phyloP scores from a whole-genome alignment of 2,888 invertebrate species.

The Invenusta paracnida region DNA sequence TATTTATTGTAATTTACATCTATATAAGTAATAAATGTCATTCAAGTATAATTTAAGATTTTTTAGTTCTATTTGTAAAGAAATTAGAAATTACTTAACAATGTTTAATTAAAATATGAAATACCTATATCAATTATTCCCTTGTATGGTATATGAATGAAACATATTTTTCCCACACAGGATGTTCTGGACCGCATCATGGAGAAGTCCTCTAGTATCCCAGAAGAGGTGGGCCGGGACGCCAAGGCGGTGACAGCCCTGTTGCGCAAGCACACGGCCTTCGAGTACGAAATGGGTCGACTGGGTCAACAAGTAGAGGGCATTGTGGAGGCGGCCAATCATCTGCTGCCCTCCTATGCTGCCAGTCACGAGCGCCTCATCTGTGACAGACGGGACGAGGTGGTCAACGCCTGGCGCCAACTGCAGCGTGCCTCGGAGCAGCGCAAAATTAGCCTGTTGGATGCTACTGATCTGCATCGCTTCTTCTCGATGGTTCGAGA shows the following conservation, averaged over 20 bases:
- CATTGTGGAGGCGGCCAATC: conserved; percentile 65
- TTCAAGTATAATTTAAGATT: no score
- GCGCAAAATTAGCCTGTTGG: conserved; percentile 73
- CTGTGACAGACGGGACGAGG: conserved; percentile 86
- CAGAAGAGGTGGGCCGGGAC: conserved; percentile 67
- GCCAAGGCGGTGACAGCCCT: conserved; percentile 90
- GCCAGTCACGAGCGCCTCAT: conserved; percentile 95
- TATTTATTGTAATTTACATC: no score
- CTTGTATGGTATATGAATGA: no score
- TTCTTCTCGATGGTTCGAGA: conserved; percentile 97
- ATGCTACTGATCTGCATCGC: conserved; percentile 85
- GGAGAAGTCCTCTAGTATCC: conserved; percentile 41
- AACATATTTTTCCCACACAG: conserved; percentile 59
- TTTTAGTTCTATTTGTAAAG: no score
- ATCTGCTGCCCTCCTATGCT: conserved; percentile 87
- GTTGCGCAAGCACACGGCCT: conserved; percentile 92
- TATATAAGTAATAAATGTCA: no score
- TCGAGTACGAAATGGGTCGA: conserved; percentile 90
- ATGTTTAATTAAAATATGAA: no score
- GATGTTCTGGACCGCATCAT: conserved; percentile 43
- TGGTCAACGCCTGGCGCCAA: conserved; percentile 89
- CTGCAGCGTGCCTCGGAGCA: conserved; percentile 65
- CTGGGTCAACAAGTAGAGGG: conserved; percentile 65
- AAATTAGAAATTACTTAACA: no score
- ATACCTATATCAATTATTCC: no score